phyloP scores from a whole-genome alignment of 2,888 invertebrate species.

The Dryobota labecula region DNA sequence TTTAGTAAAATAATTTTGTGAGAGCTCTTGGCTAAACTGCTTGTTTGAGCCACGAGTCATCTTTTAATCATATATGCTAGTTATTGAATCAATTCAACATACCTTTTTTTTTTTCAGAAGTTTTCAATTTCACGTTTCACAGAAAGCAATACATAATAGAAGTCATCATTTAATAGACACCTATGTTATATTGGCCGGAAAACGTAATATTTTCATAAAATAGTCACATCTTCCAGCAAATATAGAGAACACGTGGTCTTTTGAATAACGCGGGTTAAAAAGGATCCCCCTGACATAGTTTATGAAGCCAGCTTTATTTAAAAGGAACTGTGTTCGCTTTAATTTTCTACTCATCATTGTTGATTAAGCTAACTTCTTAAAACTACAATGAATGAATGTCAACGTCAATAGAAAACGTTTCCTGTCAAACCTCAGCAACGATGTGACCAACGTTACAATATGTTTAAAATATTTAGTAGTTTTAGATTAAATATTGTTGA shows the following conservation, averaged over 20 bases:
- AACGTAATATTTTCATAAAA: neutral
- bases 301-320: neutral
- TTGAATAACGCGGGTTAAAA: neutral
- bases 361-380: neutral
- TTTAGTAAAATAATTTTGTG: neutral
- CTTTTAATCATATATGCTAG: too few relatives aligned
- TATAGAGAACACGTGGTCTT: neutral
- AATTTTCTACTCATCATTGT: neutral
- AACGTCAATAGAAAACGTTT: neutral
- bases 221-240: too few relatives aligned
- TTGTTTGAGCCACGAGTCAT: neutral
- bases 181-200: neutral
- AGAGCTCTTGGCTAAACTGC: neutral
- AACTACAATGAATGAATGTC: neutral
- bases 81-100: neutral
- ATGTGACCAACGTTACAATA: slow-evolving; percentile 14
- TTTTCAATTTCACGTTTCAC: neutral
- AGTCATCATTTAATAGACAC: neutral
- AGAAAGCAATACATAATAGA: neutral
- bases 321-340: neutral
- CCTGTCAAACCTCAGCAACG: neutral
- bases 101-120: neutral
- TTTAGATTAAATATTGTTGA: neutral
- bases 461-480: neutral
- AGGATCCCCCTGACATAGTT: neutral